Evolutionary conservation across 2,113 vertebrate genomes (phyloP).

Genomic region (Phylloscopus trochilus): DNA sequence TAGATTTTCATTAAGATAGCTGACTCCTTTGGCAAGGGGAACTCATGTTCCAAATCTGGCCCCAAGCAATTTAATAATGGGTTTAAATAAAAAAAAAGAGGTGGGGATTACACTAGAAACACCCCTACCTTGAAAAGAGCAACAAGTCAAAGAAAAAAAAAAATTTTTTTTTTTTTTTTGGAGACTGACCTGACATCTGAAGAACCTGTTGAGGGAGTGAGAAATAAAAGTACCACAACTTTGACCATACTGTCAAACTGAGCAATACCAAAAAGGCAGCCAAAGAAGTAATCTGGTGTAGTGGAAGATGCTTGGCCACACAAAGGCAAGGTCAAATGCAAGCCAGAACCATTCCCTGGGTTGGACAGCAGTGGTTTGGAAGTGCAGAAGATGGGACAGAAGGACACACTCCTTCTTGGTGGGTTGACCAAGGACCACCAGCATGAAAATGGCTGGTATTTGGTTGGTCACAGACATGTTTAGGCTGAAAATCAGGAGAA

Average conservation of each 20-base stretch:
- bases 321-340: background rate
- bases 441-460: background rate
- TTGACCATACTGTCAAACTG: background rate
- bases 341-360: background rate
- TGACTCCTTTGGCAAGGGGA: background rate
- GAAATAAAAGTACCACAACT: background rate
- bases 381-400: background rate
- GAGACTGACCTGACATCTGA: background rate
- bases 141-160: background rate
- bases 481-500: background rate
- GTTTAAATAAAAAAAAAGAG: background rate
- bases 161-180: background rate
- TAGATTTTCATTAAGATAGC: background rate
- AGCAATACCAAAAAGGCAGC: background rate
- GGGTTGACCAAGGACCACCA: background rate
- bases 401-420: background rate
- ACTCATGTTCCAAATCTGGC: background rate
- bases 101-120: background rate
- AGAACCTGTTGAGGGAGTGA: background rate
- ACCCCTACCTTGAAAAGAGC: background rate
- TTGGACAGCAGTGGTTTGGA: background rate
- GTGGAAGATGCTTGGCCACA: background rate
- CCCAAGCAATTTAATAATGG: background rate
- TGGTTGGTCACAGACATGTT: background rate
- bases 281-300: background rate